Conservation (phyloP, 2,113 vertebrate genomes). For the Channa maculata region DNA sequence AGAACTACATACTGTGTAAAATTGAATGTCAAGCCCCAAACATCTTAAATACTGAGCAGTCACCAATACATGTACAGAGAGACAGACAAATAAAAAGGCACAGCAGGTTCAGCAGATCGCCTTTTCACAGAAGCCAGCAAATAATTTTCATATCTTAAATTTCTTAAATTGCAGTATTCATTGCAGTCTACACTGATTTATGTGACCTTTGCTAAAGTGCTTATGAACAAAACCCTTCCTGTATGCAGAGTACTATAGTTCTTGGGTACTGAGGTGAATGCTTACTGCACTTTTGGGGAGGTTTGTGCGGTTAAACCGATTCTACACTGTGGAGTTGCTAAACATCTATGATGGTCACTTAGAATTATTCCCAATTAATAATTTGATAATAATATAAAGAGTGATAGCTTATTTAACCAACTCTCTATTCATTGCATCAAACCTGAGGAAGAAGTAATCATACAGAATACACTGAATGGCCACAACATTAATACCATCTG, state of each 20-base stretch:
- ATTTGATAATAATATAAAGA: no score
- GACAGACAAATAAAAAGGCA: background rate
- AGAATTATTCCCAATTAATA: background rate
- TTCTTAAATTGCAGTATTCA: background rate
- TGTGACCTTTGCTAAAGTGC: background rate
- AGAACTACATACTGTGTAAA: background rate
- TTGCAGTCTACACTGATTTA: no score
- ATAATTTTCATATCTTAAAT: background rate
- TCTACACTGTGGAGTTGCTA: no score
- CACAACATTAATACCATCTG: no score
- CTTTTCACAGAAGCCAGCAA: background rate
- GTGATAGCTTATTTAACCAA: no score
- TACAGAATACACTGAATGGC: no score
- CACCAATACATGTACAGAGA: background rate
- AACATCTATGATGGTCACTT: background rate
- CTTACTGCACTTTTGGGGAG: background rate
- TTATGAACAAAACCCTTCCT: background rate
- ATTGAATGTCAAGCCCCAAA: slow-evolving; percentile 27
- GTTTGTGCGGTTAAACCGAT: no score
- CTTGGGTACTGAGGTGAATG: background rate
- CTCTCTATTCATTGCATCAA: no score
- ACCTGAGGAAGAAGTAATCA: background rate
- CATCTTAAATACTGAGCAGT: slow-evolving; percentile 8
- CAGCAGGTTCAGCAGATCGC: background rate
- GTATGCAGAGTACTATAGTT: no score